Conservation (phyloP, 2,888 invertebrate species). For the Papilio gigon region DNA sequence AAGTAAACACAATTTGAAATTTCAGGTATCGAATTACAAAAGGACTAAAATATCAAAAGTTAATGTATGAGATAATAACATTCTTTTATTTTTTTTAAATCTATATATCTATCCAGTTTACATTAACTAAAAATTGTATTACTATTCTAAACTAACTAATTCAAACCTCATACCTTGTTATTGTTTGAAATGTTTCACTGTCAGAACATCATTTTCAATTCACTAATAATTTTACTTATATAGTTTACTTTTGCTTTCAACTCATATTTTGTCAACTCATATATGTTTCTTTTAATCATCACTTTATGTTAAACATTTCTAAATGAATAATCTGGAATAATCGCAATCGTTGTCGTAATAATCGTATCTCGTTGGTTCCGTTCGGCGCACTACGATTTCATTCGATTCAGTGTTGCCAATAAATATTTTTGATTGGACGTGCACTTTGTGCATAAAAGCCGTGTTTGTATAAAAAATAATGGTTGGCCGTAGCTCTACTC, state of each 20-base stretch:
- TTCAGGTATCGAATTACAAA: background rate
- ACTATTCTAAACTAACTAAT: no score
- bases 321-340: background rate
- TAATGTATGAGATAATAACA: background rate
- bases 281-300: background rate
- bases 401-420: no score
- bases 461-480: no score
- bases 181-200: background rate
- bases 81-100: background rate
- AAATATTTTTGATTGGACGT: no score
- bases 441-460: no score
- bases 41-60: background rate
- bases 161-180: background rate
- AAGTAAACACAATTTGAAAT: background rate
- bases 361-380: no score
- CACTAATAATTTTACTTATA: background rate
- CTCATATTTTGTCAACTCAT: no score
- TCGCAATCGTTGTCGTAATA: no score
- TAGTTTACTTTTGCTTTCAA: background rate
- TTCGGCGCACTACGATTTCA: no score
- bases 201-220: background rate
- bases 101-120: background rate
- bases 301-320: background rate
- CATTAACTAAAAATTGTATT: background rate
- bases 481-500: no score